Evolutionary conservation across 2,113 vertebrate species (phyloP), one percentile per base, ranked within the genome.

Genomic region (Centrocercus urophasianus): DNA sequence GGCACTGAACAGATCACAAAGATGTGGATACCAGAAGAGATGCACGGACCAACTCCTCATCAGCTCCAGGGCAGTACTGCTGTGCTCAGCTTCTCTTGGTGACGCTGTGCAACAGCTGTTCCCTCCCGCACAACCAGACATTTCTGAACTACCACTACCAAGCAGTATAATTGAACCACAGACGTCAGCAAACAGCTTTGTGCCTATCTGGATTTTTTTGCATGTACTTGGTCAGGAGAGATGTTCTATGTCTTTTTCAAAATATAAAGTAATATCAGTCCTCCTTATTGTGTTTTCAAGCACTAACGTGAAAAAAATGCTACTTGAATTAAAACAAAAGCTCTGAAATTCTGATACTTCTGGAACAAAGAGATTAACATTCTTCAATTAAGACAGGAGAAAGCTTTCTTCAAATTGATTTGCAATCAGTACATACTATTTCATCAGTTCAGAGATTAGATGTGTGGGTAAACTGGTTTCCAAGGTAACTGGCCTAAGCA

Each of bases 401-500:
- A 93, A 63, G 86, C 77, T 89, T 88, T 85, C 34, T 72, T 86
- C 72, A 80, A 86, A 57, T 17, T 89, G 42, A 88, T 84, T 92
- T 89, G 72, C 72, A 89, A 57, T 64, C 78, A 74, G 74, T 43
- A 93, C 36, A 61, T 43, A 79, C 22, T 79, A 78, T 87, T 79
- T 66, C 78, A 89, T 87, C 89, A 77, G 38, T 76, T 95, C 67
- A 88, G 82, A 93, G 78, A 96, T 89, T 30, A 86, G 81, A 92
- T 80, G 64, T 64, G 84, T 1, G 2, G 13, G 66, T 83, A 94
- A 95, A 85, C 60, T 2, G 4, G 94, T 96, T 96, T 94, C 95
- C 95, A 94, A 77, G 96, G 94, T 70, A 96, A 96, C 93, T 50
- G 72, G 75, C 56, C 84, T 82, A 94, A 91, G 74, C 89, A 74